phyloP scores from a whole-genome alignment of 1,140 invertebrate species.

The Andricus grossulariae region DNA sequence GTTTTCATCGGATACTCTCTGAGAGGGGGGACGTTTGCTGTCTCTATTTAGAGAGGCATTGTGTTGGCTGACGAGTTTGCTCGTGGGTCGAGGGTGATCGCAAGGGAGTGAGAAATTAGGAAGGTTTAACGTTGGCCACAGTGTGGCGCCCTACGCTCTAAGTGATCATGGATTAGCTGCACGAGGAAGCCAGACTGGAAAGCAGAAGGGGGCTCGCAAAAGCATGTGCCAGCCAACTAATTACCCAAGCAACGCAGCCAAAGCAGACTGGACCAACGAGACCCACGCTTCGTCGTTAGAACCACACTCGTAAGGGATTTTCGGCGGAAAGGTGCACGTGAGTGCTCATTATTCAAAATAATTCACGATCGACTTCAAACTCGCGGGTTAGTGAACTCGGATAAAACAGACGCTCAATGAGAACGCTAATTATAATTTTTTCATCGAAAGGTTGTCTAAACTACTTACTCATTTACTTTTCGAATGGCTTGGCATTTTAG shows the following conservation, averaged over 20 bases:
- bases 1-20: background rate
- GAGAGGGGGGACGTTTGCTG: background rate
- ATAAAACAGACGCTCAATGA: background rate
- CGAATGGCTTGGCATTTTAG: too few relatives aligned
- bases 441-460: background rate
- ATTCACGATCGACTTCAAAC: background rate
- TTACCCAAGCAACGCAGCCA: constrained; percentile 10
- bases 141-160: constrained; percentile 51
- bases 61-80: constrained; percentile 38
- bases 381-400: background rate
- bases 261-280: constrained; percentile 22
- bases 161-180: constrained; percentile 55
- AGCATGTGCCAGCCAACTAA: constrained; percentile 23
- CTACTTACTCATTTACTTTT: too few relatives aligned
- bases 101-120: constrained; percentile 57
- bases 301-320: constrained; percentile 3
- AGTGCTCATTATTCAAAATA: constrained; percentile 23
- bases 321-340: constrained; percentile 8
- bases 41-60: background rate
- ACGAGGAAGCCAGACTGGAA: constrained; percentile 28
- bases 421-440: background rate
- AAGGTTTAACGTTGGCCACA: constrained; percentile 56
- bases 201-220: constrained; percentile 20
- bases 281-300: constrained; percentile 1
- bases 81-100: constrained; percentile 50